Base-by-base conservation (phyloP, 2,888 invertebrate genomes). In the Carcina quercana region DNA sequence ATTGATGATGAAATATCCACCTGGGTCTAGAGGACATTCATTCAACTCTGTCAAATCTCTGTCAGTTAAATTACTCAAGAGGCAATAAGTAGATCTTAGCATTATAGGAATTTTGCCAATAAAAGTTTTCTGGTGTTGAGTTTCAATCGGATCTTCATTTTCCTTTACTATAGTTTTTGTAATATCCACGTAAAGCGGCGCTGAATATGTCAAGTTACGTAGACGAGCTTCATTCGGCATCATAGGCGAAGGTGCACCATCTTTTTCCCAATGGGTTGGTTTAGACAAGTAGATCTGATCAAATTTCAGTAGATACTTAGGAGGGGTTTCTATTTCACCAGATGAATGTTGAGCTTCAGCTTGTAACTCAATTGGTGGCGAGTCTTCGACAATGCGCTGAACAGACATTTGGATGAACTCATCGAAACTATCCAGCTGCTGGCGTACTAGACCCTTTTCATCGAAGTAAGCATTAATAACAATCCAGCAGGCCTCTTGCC, bases 401-500 rank as follows among this genome's bases (percentile, higher is more conserved):
- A 99, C 98, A 5, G 98, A 98, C 98, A 99, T 99, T 75, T 97
- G 98, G 66, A 99, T 98, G 64, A 99, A 99, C 84, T 99, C 99
- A 86, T 99, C 98, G 64, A 99, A 99, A 59, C 98, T 98, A 71
- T 99, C 99, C 49, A 99, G 86, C 68, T 99, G 99, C 69, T 99
- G 99, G 30, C 99, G 90, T 25, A 99, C 99, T 44, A 99, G 87
- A 71, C 99, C 99, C 78, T 99, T 99, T 71, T 99, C 99, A 67
- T 99, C 99, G 66, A 99, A 99, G 76, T 99, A 99, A 0, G 99
- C 97, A 67, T 98, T 98, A 63, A 99, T 99, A 39, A 99, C 98
- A 62, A 99, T 98, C 99, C 99, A 99, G 62, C 99, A 99, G 25
- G 99, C 99, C 86, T 98, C 98, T 76, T 99, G 98, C 99, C 99